Evolutionary conservation across 2,797 vertebrate species (phyloP), one percentile per base, ranked within the genome.

Genomic region (Oryzias sinensis): DNA sequence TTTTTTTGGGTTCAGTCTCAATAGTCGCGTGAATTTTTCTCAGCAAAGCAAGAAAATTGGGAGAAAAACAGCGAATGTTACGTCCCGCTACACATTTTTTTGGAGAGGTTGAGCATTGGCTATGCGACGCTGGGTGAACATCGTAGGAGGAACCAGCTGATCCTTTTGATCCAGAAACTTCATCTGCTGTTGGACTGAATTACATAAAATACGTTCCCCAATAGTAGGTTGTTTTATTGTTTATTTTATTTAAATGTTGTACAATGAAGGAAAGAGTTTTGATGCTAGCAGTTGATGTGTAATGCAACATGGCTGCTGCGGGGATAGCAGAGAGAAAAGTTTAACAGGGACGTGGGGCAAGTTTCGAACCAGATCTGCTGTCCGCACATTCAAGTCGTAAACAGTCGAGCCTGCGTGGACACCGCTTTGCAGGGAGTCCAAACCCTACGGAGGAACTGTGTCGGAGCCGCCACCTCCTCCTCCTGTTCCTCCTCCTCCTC

Each of bases 241-340:
- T 44, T 17, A 5, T 44, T 75, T 24, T 62, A 24, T 18, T 22
- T 54, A 11, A 56, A 33, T 52, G 22, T 16, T 59, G 25, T 43
- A 59, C 69, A 76, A 72, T 83, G 59, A 43, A 20, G 5, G 25
- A 51, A 69, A 53, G 29, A 24, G 59, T 53, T 46, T 72, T 54
- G 65, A 59, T 58, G 72, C 61, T 56, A 65, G 53, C 69, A 65
- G 64, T 74, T 76, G 79, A 88, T 67, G 87, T 82, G 85, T 80
- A 85, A 87, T 85, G 87, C 89, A 91, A 93, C 90, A 93, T 93
- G 93, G 91, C 91, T 91, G 91, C 91, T 90, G 72, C 68, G 70
- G 68, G 81, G 61, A 83, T 77, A 62, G 57, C 73, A 62, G 82
- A 53, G 66, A 70, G 86, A 87, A 90, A 93, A 93, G 90, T 93